phyloP scores from a whole-genome alignment of 2,797 vertebrate species.

The Pangasius djambal region DNA sequence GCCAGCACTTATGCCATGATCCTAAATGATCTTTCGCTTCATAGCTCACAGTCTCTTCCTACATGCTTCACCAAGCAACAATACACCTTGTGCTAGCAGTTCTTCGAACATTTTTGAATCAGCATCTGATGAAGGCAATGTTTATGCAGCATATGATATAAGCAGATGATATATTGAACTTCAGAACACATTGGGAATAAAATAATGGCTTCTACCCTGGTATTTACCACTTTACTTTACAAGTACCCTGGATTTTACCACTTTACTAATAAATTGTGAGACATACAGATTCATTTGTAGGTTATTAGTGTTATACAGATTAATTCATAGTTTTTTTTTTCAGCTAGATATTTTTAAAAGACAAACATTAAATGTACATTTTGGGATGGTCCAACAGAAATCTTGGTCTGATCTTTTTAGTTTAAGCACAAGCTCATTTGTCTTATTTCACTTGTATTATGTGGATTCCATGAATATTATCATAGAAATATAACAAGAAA shows the following conservation, averaged over 20 bases:
- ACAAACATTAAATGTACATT: not conserved
- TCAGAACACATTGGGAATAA: not conserved
- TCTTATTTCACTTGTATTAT: not conserved
- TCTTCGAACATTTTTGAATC: constrained; percentile 10
- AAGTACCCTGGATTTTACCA: too few species aligned
- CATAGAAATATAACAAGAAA: not conserved
- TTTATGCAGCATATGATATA: not conserved
- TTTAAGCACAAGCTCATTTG: not conserved
- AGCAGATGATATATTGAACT: not conserved
- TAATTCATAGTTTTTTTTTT: not conserved
- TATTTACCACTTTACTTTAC: too few species aligned
- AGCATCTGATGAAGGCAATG: not conserved
- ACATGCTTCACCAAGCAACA: constrained; percentile 11
- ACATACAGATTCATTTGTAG: not conserved
- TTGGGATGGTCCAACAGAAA: not conserved
- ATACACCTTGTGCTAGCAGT: not conserved
- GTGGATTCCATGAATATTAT: not conserved
- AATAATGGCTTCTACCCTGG: not conserved
- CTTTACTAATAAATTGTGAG: not conserved
- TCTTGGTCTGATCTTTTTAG: not conserved
- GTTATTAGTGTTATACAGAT: not conserved
- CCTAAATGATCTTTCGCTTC: constrained; percentile 23
- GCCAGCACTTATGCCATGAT: constrained; percentile 19
- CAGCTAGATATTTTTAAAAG: not conserved
- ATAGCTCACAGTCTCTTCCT: not conserved